Evolutionary conservation across 2,888 invertebrate genomes (phyloP), one percentile per base, ranked within the genome.

Genomic region (Trichopria drosophilae): DNA sequence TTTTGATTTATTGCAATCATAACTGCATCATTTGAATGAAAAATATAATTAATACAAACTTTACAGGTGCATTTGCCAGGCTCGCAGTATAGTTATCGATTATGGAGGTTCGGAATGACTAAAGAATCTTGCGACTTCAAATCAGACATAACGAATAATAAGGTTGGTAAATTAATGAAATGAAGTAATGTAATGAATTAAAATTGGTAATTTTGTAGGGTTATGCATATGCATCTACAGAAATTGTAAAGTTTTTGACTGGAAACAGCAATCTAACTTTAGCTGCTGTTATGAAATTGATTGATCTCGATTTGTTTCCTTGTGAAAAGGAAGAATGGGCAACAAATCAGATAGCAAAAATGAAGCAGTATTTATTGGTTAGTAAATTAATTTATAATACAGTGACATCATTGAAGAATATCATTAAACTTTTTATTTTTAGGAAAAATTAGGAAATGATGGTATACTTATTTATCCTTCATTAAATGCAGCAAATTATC

Each of bases 401-500:
- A 24, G 12, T 29, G 1, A 34, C 9, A 39, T 40, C 7, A 19
- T 39, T 7, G 10, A 23, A 23, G 29, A 34, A 32, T 29, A 10
- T 37, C 5, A 24, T 34, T 13, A 26, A 19, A 19, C 2, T 13
- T 34, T 55, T 49, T 42, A 49, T 63, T 71, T 77, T n/a, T 71
- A 87, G 82, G 81, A 84, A 16, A 78, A 85, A 51, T 76, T 96
- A 19, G 88, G 88, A 7, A 79, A 84, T 5, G 82, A 90, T 70
- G 93, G 93, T 0, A 85, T 96, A 4, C 76, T 96, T 4, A 71
- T 96, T 45, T 93, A 87, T 73, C 93, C 93, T 23, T 84, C 88
- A 5, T 86, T 86, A 52, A 90, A 94, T 0, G 80, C 81, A 51
- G 91, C 95, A 0, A 87, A 87, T 12, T 88, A 88, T 73, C 94